Conservation (phyloP, 2,113 vertebrate species). For the Platanista minor region DNA sequence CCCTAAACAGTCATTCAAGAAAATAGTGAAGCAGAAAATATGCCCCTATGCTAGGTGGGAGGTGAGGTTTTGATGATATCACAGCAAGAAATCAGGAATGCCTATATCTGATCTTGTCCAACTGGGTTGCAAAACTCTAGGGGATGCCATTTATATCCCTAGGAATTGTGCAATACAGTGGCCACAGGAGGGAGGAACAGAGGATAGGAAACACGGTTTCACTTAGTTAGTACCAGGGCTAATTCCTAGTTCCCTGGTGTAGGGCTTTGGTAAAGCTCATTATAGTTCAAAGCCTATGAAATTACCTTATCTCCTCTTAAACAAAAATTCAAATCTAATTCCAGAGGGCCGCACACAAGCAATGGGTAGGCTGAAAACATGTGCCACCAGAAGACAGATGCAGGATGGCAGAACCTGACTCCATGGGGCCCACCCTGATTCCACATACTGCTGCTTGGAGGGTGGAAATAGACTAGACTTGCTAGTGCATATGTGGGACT, state of each 20-base stretch:
- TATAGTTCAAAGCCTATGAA: background rate
- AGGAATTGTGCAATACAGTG: background rate
- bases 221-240: background rate
- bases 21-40: background rate
- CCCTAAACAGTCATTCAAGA: background rate
- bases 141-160: background rate
- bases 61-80: background rate
- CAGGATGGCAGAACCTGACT: background rate
- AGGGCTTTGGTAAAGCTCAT: background rate
- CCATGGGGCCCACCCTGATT: background rate
- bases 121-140: background rate
- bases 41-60: accelerated
- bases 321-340: background rate
- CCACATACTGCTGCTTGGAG: background rate
- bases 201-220: background rate
- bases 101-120: background rate
- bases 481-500: background rate
- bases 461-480: background rate
- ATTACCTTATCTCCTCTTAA: background rate
- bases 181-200: background rate
- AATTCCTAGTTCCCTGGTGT: background rate
- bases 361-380: background rate
- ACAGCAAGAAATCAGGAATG: background rate
- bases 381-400: background rate
- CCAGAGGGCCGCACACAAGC: background rate